A percentile compares a stretch with the other conserved stretches of the same genome.
phyloP scores from a whole-genome alignment of 2,797 vertebrate species.

The Protosalanx chinensis region DNA sequence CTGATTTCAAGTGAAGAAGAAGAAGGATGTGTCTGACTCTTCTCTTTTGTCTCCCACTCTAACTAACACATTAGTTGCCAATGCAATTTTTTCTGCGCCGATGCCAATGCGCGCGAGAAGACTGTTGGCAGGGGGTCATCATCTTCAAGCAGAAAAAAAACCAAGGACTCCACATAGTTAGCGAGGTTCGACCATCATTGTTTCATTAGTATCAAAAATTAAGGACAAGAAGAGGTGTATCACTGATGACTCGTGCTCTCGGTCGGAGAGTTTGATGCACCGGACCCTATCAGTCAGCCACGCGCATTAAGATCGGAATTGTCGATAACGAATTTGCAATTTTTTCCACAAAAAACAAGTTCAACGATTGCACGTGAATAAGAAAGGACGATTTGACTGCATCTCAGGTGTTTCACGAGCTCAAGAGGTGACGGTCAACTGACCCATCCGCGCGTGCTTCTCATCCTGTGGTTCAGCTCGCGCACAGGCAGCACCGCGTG shows the following conservation, averaged over 20 bases:
- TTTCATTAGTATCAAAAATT: constrained; percentile 6
- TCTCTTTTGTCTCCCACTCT: constrained; percentile 71
- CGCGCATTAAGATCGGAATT: constrained; percentile 54
- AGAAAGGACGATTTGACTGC: constrained; percentile 48
- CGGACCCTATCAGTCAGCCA: constrained; percentile 51
- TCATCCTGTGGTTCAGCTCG: neutral
- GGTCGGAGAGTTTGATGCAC: constrained; percentile 38
- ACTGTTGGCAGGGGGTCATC: constrained; percentile 72
- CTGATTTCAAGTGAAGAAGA: constrained; percentile 72
- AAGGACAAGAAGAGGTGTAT: constrained; percentile 20
- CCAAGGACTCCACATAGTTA: constrained; percentile 70
- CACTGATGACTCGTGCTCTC: constrained; percentile 14
- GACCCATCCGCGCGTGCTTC: constrained; percentile 3
- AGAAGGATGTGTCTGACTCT: constrained; percentile 72
- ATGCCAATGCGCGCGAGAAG: constrained; percentile 77
- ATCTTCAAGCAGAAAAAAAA: constrained; percentile 64
- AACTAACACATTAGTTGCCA: constrained; percentile 82
- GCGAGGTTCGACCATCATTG: constrained; percentile 13
- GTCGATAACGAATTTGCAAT: constrained; percentile 38
- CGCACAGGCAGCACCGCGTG: neutral
- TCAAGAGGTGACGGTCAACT: constrained; percentile 26
- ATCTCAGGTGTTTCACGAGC: constrained; percentile 58
- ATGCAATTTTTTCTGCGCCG: constrained; percentile 78
- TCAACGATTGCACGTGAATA: constrained; percentile 13
- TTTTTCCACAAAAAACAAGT: constrained; percentile 1